phyloP scores from a whole-genome alignment of 2,888 invertebrate genomes.

The Pimpla rufipes region DNA sequence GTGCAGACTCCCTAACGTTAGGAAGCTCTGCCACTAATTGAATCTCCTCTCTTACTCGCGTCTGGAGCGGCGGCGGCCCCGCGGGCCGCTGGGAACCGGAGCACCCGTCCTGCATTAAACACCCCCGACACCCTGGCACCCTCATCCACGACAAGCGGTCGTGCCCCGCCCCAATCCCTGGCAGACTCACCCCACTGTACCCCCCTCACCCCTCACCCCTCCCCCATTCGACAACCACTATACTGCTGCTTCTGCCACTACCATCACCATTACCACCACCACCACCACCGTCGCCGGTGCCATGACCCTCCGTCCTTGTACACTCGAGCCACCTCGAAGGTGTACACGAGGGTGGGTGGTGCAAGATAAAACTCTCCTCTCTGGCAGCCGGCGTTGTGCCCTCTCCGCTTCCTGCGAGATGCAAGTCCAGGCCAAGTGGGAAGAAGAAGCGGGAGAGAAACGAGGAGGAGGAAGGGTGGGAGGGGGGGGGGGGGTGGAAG shows the following conservation, averaged over 20 bases:
- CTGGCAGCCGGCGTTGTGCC: neutral
- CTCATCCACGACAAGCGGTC: constrained; percentile 80
- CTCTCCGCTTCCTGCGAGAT: constrained; percentile 18
- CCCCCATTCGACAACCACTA: constrained; percentile 28
- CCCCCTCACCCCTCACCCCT: constrained; percentile 54
- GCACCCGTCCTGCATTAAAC: constrained; percentile 85
- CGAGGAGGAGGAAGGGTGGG: neutral
- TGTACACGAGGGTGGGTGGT: constrained; percentile 11
- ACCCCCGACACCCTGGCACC: constrained; percentile 83
- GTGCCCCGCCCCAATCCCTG: constrained; percentile 73
- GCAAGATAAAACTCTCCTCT: constrained; percentile 12
- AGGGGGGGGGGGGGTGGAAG: neutral
- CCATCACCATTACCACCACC: constrained; percentile 46
- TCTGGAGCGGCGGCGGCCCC: constrained; percentile 80
- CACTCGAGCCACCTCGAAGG: constrained; percentile 40
- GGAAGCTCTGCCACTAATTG: constrained; percentile 85
- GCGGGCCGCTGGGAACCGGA: constrained; percentile 84
- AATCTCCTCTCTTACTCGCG: constrained; percentile 85
- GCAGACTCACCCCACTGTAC: constrained; percentile 64
- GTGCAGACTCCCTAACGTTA: constrained; percentile 84
- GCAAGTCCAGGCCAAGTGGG: constrained; percentile 31
- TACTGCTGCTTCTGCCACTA: constrained; percentile 46
- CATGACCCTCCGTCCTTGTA: constrained; percentile 55
- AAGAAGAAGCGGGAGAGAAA: constrained; percentile 17
- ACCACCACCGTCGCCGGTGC: constrained; percentile 36